Evolutionary conservation across 1,140 invertebrate species (phyloP).

Genomic region (Halotydeus destructor): DNA sequence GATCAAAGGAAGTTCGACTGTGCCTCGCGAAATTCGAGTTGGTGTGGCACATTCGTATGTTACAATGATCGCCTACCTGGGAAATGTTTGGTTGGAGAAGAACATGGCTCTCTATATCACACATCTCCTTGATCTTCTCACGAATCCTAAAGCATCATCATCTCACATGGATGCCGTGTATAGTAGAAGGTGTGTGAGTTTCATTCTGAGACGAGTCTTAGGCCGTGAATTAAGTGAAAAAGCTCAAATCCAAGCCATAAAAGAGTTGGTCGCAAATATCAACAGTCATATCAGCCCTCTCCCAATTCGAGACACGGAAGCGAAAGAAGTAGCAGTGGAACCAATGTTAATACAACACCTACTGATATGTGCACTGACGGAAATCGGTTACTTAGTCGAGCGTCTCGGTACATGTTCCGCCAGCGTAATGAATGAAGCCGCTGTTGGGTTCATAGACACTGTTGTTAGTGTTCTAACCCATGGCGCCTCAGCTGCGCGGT

Average conservation of each 20-base stretch:
- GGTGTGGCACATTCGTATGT: conserved; percentile 88
- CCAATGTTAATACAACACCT: conserved; percentile 82
- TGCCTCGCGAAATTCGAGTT: conserved; percentile 83
- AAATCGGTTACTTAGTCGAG: conserved; percentile 42
- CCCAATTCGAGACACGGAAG: conserved; percentile 19
- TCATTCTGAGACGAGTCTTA: conserved; percentile 71
- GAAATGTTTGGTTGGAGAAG: conserved; percentile 76
- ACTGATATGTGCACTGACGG: conserved; percentile 76
- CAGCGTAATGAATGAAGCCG: conserved; percentile 63
- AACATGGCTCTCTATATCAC: conserved; percentile 62
- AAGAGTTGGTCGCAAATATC: conserved; percentile 77
- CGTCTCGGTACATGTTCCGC: conserved; percentile 76
- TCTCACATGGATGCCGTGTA: conserved; percentile 94
- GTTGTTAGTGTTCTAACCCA: conserved; percentile 65
- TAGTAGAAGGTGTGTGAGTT: conserved; percentile 88
- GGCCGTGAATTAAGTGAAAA: conserved; percentile 88
- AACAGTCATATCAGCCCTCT: conserved; percentile 73
- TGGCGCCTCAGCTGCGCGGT: conserved; percentile 67
- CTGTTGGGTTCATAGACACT: conserved; percentile 39
- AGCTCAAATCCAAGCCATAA: conserved; percentile 73
- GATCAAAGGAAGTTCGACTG: conserved; percentile 75
- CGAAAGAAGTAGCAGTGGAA: conserved; percentile 9
- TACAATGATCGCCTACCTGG: conserved; percentile 72
- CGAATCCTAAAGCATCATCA: conserved; percentile 66
- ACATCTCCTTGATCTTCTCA: conserved; percentile 76